phyloP scores from a whole-genome alignment of 2,888 invertebrate genomes.

The Timandra comae region DNA sequence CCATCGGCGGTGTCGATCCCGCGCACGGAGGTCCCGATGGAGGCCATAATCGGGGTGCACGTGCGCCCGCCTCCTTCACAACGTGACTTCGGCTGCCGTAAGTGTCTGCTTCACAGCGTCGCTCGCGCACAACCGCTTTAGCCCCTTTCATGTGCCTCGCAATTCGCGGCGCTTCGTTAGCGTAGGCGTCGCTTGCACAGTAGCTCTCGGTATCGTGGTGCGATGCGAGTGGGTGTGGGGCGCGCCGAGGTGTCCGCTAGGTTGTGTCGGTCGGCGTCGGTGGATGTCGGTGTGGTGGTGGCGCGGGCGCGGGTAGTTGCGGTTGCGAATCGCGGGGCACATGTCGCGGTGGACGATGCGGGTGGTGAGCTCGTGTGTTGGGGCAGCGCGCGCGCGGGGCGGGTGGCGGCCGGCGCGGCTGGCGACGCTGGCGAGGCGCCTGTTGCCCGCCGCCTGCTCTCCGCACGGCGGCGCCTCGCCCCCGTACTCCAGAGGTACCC shows the following conservation, averaged over 20 bases:
- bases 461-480: constrained; percentile 82
- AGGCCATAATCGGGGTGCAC: constrained; percentile 98
- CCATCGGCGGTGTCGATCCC: constrained; percentile 99
- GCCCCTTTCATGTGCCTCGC: constrained; percentile 58
- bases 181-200: constrained; percentile 37
- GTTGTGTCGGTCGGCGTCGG: too few species aligned
- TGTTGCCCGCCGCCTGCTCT: constrained; percentile 84
- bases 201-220: constrained; percentile 15
- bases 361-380: constrained; percentile 64
- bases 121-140: constrained; percentile 49
- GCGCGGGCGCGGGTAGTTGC: too few species aligned
- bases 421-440: constrained; percentile 71
- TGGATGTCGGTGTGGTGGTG: too few species aligned
- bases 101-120: constrained; percentile 60
- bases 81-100: constrained; percentile 89
- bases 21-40: constrained; percentile 98
- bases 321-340: constrained; percentile 46
- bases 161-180: constrained; percentile 46
- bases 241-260: too few species aligned
- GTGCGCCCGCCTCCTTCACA: constrained; percentile 90
- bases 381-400: constrained; percentile 61
- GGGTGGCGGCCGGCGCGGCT: constrained; percentile 66
- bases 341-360: constrained; percentile 32
- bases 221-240: too few species aligned
- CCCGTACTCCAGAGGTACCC: constrained; percentile 82